Evolutionary conservation across 64 coral and sea anemone species (phyloP), one percentile per base, ranked within the genome.

Genomic region (Pocillopora damicornis): DNA sequence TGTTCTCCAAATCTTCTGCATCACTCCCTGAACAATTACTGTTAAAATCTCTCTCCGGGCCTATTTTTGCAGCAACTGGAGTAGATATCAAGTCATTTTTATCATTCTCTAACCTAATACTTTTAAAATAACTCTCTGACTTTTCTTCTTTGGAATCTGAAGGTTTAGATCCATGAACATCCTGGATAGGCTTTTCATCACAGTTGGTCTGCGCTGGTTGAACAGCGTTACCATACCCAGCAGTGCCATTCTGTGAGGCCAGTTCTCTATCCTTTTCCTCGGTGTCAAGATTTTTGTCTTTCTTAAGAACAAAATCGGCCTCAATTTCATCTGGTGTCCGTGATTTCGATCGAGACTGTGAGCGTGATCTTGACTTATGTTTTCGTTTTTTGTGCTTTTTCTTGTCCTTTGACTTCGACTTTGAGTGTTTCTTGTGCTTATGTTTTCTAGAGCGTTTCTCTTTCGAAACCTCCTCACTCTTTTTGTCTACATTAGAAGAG

Each of bases 381-480:
- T 89, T 89, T 67, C 73, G 59, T 80, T 86, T 71, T 58, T 77
- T 88, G 61, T 88, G 86, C 18, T 76, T 76, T 72, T 89, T 72
- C 62, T 88, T 83, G 73, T 93, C 91, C 14, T 60, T 83, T 1
- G 91, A 93, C 17, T 78, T 82, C 15, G 91, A 92, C 59, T 75
- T 65, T 5, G 91, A 84, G 68, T 89, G 91, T 77, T 78, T 93
- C 61, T 92, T 89, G 63, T 97, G 91, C 80, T 93, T 97, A 80
- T 93, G 94, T 34, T 95, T 95, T 74, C 86, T 95, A 20, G 90
- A 87, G 58, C 91, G 90, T 74, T 68, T 95, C 71, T 91, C 86
- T 79, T 77, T 88, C 9, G 57, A 36, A 61, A 76, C 74, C 34
- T 77, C 73, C 57, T 62, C 61, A 68, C 73, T 78, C 6, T 77